Evolutionary conservation across 2,797 vertebrate genomes (phyloP).

Genomic region (Phrynocephalus guinanensis): DNA sequence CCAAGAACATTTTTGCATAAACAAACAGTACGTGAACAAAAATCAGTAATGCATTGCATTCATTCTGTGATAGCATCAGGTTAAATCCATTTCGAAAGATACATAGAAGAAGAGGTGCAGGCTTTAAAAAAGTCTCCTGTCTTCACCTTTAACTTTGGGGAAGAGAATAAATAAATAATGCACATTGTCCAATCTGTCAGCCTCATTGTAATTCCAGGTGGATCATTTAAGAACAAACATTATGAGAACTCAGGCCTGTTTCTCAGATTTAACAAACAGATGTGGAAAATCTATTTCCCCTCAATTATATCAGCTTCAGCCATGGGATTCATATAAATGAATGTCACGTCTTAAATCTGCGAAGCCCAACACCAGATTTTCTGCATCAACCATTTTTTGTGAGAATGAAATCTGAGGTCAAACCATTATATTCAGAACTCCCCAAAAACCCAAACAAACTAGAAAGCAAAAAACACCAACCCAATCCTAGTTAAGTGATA

Average conservation of each 20-base stretch:
- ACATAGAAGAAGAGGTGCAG: neutral
- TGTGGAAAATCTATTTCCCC: neutral
- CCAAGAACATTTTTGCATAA: constrained; percentile 23
- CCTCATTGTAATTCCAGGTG: neutral
- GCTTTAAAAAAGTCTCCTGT: neutral
- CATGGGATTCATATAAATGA: neutral
- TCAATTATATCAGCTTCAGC: neutral
- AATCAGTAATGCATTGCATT: neutral
- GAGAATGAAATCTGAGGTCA: neutral
- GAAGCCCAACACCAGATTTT: neutral
- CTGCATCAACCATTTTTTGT: neutral
- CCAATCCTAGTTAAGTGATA: neutral
- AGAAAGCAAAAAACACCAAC: neutral
- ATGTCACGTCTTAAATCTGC: neutral
- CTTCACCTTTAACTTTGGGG: neutral
- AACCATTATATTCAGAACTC: neutral
- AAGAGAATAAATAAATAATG: neutral
- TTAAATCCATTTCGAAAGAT: neutral
- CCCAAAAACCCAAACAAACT: too few species aligned
- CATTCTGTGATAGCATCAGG: neutral
- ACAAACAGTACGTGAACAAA: neutral
- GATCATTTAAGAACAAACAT: neutral
- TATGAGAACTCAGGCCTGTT: neutral
- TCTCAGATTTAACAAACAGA: neutral
- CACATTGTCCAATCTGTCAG: neutral